These are phyloP conservation scores for Anadara kagoshimensis DNA, from an alignment of 1,140 invertebrate species.

Conservation along the genomic window DNA sequence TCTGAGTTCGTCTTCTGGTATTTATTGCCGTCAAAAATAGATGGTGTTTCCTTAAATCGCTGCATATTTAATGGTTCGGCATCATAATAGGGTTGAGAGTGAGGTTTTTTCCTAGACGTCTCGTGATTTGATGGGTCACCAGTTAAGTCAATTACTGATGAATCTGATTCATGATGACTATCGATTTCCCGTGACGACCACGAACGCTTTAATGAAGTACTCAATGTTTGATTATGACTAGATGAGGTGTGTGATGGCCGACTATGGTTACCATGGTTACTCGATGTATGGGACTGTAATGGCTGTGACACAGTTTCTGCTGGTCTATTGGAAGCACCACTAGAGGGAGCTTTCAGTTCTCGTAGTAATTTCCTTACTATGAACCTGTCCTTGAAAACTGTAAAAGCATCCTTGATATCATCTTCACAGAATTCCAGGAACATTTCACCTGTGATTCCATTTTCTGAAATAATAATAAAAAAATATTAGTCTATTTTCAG, in stretches of 20 bases:
- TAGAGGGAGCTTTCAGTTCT: constrained; percentile 24
- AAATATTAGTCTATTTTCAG: too few relatives aligned
- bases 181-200: background rate
- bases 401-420: constrained; percentile 51
- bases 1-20: background rate
- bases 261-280: too few relatives aligned
- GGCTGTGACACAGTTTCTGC: too few relatives aligned
- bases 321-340: too few relatives aligned
- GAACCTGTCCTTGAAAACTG: constrained; percentile 52
- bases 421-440: constrained; percentile 53
- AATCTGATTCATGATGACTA: background rate
- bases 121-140: background rate
- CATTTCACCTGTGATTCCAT: constrained; percentile 50
- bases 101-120: background rate
- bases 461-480: constrained; percentile 36
- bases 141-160: background rate
- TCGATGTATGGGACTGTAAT: too few relatives aligned
- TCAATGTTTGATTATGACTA: too few relatives aligned
- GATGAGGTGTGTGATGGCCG: too few relatives aligned
- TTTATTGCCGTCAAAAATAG: background rate
- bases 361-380: constrained; percentile 45
- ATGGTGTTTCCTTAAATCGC: background rate
- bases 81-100: background rate
- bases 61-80: background rate
- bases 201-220: too few relatives aligned